These are phyloP conservation scores for Calliphora vomitoria DNA, from an alignment of 2,888 invertebrate genomes.

Conservation along the genomic window DNA sequence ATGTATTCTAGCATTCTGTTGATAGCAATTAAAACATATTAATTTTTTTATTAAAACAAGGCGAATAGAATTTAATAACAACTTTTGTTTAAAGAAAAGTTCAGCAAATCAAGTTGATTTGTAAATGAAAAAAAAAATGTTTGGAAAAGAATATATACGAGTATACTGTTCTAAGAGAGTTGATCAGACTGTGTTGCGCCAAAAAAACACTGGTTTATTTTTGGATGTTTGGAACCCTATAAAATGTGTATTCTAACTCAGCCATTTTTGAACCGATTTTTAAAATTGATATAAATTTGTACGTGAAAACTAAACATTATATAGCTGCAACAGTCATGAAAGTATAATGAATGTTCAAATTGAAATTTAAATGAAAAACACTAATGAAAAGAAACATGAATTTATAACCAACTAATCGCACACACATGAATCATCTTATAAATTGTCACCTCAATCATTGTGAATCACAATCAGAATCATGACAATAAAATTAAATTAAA, in stretches of 20 bases:
- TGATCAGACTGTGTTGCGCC: too few species aligned
- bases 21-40: constrained; percentile 34
- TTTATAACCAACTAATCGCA: constrained; percentile 43
- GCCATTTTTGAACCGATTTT: too few species aligned
- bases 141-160: too few species aligned
- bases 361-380: background rate
- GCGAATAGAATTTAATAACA: background rate
- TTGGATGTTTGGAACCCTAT: too few species aligned
- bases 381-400: constrained; percentile 26
- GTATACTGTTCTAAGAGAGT: too few species aligned
- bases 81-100: background rate
- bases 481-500: constrained; percentile 43
- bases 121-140: too few species aligned
- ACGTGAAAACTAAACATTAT: too few species aligned
- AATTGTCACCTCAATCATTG: constrained; percentile 60
- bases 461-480: constrained; percentile 1
- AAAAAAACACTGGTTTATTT: too few species aligned
- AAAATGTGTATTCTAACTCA: too few species aligned
- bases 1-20: background rate
- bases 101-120: too few species aligned
- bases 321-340: background rate
- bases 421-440: constrained; percentile 49
- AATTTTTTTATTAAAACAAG: background rate
- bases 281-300: too few species aligned
- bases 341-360: background rate